These are phyloP conservation scores for Leptopilina boulardi DNA, from an alignment of 1,140 invertebrate species.

Conservation along the genomic window DNA sequence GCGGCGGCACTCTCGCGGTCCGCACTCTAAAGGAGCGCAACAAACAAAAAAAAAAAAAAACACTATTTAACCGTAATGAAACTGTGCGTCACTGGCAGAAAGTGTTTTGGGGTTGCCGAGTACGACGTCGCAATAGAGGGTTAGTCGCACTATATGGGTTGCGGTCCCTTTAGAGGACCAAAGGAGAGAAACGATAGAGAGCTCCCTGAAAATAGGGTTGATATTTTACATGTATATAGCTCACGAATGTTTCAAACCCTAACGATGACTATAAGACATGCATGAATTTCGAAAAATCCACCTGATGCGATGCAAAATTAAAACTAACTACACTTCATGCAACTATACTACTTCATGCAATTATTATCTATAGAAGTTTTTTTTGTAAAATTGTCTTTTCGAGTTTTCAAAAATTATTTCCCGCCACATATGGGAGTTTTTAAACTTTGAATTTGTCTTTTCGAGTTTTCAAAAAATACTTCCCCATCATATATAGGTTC, in stretches of 20 bases:
- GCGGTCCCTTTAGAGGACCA: neutral
- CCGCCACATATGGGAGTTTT: too few species aligned
- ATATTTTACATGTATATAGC: neutral
- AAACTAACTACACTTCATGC: neutral
- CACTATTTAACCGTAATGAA: conserved; percentile 52
- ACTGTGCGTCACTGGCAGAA: conserved; percentile 44
- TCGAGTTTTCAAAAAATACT: too few species aligned
- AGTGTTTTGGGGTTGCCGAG: conserved; percentile 31
- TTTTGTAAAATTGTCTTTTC: too few species aligned
- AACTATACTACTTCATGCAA: too few species aligned
- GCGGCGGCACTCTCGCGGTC: conserved; percentile 35
- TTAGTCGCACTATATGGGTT: conserved; percentile 1
- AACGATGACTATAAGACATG: neutral
- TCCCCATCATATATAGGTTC: too few species aligned
- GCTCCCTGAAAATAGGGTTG: neutral
- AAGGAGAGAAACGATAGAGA: neutral
- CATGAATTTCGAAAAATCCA: conserved; percentile 18
- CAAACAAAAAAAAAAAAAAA: conserved; percentile 38
- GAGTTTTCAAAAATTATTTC: too few species aligned
- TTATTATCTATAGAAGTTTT: too few species aligned
- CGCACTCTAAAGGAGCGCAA: conserved; percentile 14
- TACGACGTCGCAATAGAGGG: conserved; percentile 10
- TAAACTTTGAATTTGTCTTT: too few species aligned
- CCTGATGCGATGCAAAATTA: conserved; percentile 39
- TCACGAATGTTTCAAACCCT: neutral